Conservation (phyloP, 2,888 invertebrate species). For the Ametastegia equiseti region DNA sequence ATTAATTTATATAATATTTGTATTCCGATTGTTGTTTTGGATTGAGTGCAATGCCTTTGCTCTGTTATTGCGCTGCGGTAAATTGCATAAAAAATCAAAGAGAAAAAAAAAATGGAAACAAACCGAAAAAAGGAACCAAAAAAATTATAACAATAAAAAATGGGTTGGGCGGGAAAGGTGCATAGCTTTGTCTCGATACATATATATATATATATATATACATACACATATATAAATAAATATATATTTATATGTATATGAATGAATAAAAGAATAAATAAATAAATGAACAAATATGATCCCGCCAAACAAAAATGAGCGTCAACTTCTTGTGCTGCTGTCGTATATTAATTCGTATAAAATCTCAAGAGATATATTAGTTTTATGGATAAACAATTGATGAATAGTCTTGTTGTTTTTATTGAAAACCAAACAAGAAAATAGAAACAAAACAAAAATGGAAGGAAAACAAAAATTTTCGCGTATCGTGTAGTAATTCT, state of each 20-base stretch:
- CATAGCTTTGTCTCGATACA: neutral
- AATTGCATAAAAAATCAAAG: neutral
- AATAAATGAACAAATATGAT: slow-evolving; percentile 74
- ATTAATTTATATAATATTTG: slow-evolving; percentile 15
- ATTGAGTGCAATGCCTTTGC: neutral
- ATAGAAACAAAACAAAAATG: too few relatives aligned
- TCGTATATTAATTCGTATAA: too few relatives aligned
- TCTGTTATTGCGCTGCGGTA: slow-evolving; percentile 5
- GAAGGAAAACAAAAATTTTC: too few relatives aligned
- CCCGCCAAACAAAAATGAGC: slow-evolving; percentile 89
- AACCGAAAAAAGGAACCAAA: neutral
- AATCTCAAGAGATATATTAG: neutral
- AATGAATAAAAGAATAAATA: slow-evolving; percentile 74
- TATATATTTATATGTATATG: too few relatives aligned
- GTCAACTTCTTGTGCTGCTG: slow-evolving; percentile 87
- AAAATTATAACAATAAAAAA: neutral
- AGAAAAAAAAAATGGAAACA: neutral
- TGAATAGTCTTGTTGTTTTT: slow-evolving; percentile 58
- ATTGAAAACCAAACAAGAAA: slow-evolving; percentile 54
- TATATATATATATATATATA: neutral
- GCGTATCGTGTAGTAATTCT: too few relatives aligned
- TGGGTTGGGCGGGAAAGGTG: neutral
- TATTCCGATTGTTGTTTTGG: slow-evolving; percentile 8
- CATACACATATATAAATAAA: slow-evolving; percentile 57
- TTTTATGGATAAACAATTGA: neutral